Evolutionary conservation across 2,888 invertebrate species (phyloP).

Genomic region (Thera obeliscata): DNA sequence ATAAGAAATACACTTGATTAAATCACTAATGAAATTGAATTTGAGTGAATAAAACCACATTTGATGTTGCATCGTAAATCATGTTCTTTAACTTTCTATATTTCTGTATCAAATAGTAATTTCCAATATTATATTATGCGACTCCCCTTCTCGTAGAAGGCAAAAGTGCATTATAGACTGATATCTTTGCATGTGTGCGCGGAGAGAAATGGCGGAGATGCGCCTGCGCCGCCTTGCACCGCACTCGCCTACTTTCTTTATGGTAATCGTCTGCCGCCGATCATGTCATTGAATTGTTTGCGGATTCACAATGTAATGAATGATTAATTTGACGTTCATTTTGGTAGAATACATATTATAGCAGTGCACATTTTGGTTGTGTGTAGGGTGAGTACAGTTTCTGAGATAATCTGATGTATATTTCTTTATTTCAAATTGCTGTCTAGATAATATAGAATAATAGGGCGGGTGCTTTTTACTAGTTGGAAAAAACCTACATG

Average conservation of each 20-base stretch:
- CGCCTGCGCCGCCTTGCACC: constrained; percentile 35
- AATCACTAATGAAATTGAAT: no score
- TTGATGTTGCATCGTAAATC: no score
- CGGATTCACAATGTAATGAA: constrained; percentile 21
- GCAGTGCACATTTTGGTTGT: no score
- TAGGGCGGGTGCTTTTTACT: background rate
- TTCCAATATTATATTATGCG: background rate
- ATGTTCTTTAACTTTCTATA: no score
- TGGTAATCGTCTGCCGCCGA: constrained; percentile 54
- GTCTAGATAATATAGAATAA: background rate
- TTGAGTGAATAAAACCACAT: no score
- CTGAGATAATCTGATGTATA: background rate
- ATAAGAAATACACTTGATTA: background rate
- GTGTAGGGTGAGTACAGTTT: no score
- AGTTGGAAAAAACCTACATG: constrained; percentile 2
- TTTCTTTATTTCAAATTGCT: background rate
- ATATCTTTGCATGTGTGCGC: constrained; percentile 39
- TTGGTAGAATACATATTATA: background rate
- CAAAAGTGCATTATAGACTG: constrained; percentile 46
- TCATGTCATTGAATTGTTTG: constrained; percentile 35
- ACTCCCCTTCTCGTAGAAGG: constrained; percentile 37
- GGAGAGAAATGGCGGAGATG: constrained; percentile 35
- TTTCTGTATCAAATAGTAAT: background rate
- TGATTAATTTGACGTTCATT: constrained; percentile 16
- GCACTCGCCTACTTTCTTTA: constrained; percentile 68